Evolutionary conservation across 2,113 vertebrate species (phyloP).

Genomic region (Heptranchias perlo): DNA sequence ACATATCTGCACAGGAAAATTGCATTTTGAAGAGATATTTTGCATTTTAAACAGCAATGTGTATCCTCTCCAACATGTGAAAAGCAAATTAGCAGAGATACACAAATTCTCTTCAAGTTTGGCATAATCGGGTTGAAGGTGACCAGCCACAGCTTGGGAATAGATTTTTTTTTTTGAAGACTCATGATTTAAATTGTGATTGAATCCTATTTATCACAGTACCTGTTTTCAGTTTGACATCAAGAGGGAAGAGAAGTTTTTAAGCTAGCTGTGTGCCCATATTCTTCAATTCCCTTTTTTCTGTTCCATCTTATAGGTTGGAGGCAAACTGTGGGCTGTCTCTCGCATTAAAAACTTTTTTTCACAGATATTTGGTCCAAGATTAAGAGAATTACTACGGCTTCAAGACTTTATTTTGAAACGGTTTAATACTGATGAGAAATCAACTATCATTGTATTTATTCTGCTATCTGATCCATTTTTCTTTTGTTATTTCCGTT

Average conservation of each 20-base stretch:
- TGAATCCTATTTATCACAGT: not conserved
- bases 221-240: not conserved
- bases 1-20: not conserved
- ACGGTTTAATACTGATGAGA: not conserved
- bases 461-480: not conserved
- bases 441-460: not conserved
- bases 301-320: not conserved
- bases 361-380: not conserved
- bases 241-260: not conserved
- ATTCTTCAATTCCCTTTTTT: not conserved
- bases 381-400: not conserved
- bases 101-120: not conserved
- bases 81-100: not conserved
- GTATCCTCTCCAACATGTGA: not conserved
- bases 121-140: not conserved
- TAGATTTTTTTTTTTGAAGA: not conserved
- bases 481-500: not conserved
- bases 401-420: constrained; percentile 7
- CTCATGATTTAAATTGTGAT: not conserved
- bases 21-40: not conserved
- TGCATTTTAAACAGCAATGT: not conserved
- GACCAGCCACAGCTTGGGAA: not conserved
- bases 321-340: not conserved
- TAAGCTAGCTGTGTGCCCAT: not conserved
- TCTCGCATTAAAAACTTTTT: not conserved